These are phyloP conservation scores for Drosophila mojavensis DNA, from an alignment of 1,140 invertebrate species.

Conservation along the genomic window DNA sequence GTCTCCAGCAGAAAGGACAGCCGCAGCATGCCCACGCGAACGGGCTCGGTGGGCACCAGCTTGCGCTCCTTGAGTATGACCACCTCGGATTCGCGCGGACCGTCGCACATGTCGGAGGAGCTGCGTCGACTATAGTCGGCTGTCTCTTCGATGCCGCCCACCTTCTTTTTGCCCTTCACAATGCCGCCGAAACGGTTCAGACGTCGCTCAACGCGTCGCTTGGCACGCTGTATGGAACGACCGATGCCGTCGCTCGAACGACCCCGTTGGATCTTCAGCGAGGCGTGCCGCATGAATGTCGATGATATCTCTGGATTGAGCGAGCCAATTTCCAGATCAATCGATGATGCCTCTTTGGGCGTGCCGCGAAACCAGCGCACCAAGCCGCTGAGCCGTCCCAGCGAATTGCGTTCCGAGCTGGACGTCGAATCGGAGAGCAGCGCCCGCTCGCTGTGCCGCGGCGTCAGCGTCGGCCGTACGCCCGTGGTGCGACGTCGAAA, in stretches of 20 bases:
- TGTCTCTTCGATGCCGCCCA: slow-evolving; percentile 93
- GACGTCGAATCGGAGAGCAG: slow-evolving; percentile 84
- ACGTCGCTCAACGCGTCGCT: slow-evolving; percentile 93
- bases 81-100: slow-evolving; percentile 92
- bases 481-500: slow-evolving; percentile 87
- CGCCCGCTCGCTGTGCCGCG: slow-evolving; percentile 91
- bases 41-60: slow-evolving; percentile 89
- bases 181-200: slow-evolving; percentile 88
- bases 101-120: slow-evolving; percentile 91
- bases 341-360: slow-evolving; percentile 84
- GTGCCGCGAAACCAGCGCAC: slow-evolving; percentile 89
- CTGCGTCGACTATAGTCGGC: slow-evolving; percentile 92
- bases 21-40: slow-evolving; percentile 92
- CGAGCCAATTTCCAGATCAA: slow-evolving; percentile 85
- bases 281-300: slow-evolving; percentile 83
- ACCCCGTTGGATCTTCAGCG: slow-evolving; percentile 83
- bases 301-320: slow-evolving; percentile 84
- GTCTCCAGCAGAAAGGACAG: slow-evolving; percentile 97
- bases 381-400: slow-evolving; percentile 86
- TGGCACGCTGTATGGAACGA: slow-evolving; percentile 90
- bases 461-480: slow-evolving; percentile 88
- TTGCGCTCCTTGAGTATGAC: slow-evolving; percentile 93
- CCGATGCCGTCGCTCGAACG: slow-evolving; percentile 85
- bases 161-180: slow-evolving; percentile 92
- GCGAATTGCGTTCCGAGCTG: slow-evolving; percentile 83